A percentile compares a stretch with the other conserved stretches of the same genome.
These are phyloP conservation scores for Macroteleia sp. DNA, from an alignment of 2,888 invertebrate genomes.

Conservation along the genomic window DNA sequence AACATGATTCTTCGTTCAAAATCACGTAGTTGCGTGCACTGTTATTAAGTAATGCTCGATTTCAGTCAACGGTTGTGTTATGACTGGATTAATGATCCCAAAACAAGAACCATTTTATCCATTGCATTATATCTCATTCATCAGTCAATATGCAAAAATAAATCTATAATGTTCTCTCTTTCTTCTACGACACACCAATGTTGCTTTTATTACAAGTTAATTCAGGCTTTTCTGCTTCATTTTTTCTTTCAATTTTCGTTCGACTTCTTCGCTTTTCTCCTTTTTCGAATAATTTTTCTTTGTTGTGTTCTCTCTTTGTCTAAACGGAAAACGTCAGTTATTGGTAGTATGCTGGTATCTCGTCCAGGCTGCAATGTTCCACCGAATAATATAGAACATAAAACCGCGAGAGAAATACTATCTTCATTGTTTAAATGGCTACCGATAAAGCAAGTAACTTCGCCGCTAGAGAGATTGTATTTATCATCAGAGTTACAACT, in stretches of 20 bases:
- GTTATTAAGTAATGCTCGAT: constrained; percentile 33
- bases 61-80: constrained; percentile 21
- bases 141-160: no score
- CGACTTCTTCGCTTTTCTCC: constrained; percentile 32
- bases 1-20: not conserved
- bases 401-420: constrained; percentile 79
- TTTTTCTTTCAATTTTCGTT: constrained; percentile 32
- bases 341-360: constrained; percentile 74
- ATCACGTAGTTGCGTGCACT: not conserved
- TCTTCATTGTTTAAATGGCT: constrained; percentile 82
- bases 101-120: constrained; percentile 66
- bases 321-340: constrained; percentile 65
- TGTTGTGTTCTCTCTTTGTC: not conserved
- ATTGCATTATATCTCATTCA: constrained; percentile 70
- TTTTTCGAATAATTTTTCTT: constrained; percentile 21
- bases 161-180: no score
- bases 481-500: constrained; percentile 77
- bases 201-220: constrained; percentile 70
- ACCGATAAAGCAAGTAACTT: constrained; percentile 80
- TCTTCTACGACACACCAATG: no score
- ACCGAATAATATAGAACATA: constrained; percentile 74
- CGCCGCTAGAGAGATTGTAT: constrained; percentile 79
- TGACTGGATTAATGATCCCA: constrained; percentile 41
- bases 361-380: constrained; percentile 39
- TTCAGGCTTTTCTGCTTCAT: constrained; percentile 66